Evolutionary conservation across 2,888 invertebrate genomes (phyloP).

Genomic region (Cecidostiba fungosa): DNA sequence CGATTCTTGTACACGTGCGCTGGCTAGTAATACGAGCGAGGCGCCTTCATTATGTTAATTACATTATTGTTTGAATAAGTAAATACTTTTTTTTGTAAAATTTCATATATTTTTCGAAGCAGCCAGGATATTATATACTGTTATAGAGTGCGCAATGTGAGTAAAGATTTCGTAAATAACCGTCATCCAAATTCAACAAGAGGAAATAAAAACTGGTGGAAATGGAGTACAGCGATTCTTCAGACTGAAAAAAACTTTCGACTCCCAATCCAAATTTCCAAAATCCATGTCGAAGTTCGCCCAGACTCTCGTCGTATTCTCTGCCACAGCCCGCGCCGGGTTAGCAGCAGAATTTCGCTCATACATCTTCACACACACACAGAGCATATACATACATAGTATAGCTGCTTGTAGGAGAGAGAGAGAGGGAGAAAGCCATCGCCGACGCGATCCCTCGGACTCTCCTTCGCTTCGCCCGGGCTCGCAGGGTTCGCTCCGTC

Average conservation of each 20-base stretch:
- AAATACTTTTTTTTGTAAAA: neutral
- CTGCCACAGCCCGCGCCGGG: neutral
- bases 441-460: conserved; percentile 42
- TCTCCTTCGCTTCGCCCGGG: conserved; percentile 14
- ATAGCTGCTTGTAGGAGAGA: neutral
- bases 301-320: neutral
- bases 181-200: no score
- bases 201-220: no score
- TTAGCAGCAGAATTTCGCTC: neutral
- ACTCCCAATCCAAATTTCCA: conserved; percentile 25
- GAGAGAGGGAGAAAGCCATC: conserved; percentile 22
- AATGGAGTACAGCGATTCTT: no score
- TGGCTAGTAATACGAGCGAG: neutral
- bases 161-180: no score
- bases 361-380: neutral
- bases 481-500: conserved; percentile 55
- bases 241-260: no score
- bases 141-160: no score
- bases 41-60: conserved; percentile 6
- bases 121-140: neutral
- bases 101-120: neutral
- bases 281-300: conserved; percentile 22
- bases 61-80: neutral
- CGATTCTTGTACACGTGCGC: neutral
- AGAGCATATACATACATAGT: no score